These are phyloP conservation scores for Takifugu ocellatus DNA, from an alignment of 2,797 vertebrate genomes.

Conservation along the genomic window DNA sequence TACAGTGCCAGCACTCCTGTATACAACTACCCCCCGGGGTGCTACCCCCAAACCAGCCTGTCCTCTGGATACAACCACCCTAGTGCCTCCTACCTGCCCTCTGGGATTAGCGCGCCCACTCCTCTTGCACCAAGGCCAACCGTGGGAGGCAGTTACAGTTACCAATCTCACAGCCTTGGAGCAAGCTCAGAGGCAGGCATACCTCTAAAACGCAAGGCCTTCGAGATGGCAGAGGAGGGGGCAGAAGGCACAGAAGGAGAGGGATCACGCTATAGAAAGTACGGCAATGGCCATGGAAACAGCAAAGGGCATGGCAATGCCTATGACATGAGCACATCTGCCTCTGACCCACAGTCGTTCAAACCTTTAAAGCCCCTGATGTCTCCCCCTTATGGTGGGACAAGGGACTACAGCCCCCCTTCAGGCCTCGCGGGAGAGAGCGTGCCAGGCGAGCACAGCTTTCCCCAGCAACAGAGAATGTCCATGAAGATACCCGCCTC, in stretches of 20 bases:
- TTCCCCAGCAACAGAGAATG: constrained; percentile 70
- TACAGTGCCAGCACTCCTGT: constrained; percentile 80
- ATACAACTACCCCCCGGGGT: constrained; percentile 83
- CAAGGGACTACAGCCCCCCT: constrained; percentile 78
- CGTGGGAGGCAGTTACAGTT: constrained; percentile 74
- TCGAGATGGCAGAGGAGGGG: constrained; percentile 71
- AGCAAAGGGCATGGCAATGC: constrained; percentile 79
- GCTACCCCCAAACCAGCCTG: constrained; percentile 78
- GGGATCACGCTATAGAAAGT: constrained; percentile 83
- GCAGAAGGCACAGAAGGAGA: constrained; percentile 69
- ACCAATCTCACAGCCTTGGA: constrained; percentile 71
- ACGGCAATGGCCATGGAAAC: constrained; percentile 81
- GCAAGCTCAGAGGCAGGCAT: constrained; percentile 60
- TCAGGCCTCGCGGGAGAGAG: constrained; percentile 72
- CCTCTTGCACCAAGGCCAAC: constrained; percentile 77
- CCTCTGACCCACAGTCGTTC: constrained; percentile 62
- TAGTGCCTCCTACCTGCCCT: constrained; percentile 82
- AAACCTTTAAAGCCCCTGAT: constrained; percentile 71
- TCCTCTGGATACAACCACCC: constrained; percentile 80
- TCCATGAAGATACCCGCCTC: constrained; percentile 68
- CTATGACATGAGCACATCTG: constrained; percentile 59
- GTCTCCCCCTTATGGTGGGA: constrained; percentile 69
- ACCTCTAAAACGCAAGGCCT: constrained; percentile 77
- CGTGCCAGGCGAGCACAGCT: constrained; percentile 66
- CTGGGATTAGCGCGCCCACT: constrained; percentile 83